Evolutionary conservation across 2,797 vertebrate genomes (phyloP).

Genomic region (Pelodytes ibericus): DNA sequence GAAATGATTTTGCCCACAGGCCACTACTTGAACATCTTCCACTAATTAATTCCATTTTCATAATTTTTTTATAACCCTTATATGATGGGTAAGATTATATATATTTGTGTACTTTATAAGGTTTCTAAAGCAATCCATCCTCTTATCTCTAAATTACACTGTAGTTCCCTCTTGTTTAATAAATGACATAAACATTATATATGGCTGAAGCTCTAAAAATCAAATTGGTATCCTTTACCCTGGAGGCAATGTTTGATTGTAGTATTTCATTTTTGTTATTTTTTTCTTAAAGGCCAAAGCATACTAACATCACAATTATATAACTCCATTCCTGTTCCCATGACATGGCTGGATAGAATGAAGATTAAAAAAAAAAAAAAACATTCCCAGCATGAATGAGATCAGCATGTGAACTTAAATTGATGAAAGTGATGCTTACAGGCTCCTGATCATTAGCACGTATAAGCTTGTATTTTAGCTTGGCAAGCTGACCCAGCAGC

Average conservation of each 20-base stretch:
- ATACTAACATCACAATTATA: background rate
- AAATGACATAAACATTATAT: no score
- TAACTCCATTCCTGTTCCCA: background rate
- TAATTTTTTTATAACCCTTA: no score
- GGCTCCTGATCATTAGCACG: constrained; percentile 47
- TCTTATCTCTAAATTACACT: no score
- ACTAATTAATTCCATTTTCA: no score
- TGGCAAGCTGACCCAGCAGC: constrained; percentile 63
- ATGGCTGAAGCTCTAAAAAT: no score
- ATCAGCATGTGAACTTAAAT: constrained; percentile 42
- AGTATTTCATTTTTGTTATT: background rate
- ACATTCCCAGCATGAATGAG: constrained; percentile 15
- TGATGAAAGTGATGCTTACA: constrained; percentile 35
- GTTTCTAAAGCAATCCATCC: no score
- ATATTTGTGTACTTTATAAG: no score
- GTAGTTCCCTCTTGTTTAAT: no score
- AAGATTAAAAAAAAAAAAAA: background rate
- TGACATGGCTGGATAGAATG: background rate
- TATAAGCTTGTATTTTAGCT: constrained; percentile 61
- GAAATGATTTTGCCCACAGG: no score
- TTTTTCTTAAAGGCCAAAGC: background rate
- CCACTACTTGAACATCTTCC: no score
- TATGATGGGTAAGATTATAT: no score
- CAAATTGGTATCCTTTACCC: background rate
- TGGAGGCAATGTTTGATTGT: background rate